Conservation (phyloP, 2,888 invertebrate species). For the Mallateleia sp. region DNA sequence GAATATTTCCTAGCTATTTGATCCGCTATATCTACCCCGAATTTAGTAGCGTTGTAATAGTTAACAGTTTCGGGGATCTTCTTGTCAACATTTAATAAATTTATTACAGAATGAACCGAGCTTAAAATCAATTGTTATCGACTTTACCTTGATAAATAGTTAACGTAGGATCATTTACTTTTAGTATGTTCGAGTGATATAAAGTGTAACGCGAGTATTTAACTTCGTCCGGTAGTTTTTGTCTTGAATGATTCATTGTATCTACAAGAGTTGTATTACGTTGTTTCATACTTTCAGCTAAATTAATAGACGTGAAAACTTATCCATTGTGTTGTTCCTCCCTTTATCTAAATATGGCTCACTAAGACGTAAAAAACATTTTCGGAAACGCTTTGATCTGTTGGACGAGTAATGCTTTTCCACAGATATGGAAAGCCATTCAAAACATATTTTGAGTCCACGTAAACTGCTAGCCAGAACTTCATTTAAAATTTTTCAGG, state of each 20-base stretch:
- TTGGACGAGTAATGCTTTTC: conserved; percentile 72
- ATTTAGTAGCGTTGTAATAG: conserved; percentile 80
- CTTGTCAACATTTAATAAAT: conserved; percentile 47
- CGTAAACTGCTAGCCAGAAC: conserved; percentile 71
- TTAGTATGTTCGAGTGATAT: conserved; percentile 34
- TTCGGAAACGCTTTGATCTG: conserved; percentile 59
- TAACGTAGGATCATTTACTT: conserved; percentile 38
- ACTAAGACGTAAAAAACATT: conserved; percentile 73
- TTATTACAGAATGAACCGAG: conserved; percentile 35
- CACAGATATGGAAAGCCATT: conserved; percentile 75
- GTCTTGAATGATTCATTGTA: conserved; percentile 47
- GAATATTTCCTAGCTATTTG: conserved; percentile 39
- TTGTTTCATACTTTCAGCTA: conserved; percentile 40
- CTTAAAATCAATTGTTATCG: conserved; percentile 40
- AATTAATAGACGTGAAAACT: conserved; percentile 61
- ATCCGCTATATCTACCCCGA: conserved; percentile 38
- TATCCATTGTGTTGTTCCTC: conserved; percentile 58
- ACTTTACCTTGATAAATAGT: conserved; percentile 53
- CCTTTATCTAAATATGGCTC: conserved; percentile 69
- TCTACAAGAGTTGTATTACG: conserved; percentile 47
- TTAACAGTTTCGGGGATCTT: conserved; percentile 79
- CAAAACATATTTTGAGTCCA: conserved; percentile 69
- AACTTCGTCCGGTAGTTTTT: conserved; percentile 35
- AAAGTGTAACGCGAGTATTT: conserved; percentile 42
- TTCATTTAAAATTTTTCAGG: conserved; percentile 72